Base-by-base conservation (phyloP, 2,797 vertebrate genomes). In the Sebastiscus albofasciatus region DNA sequence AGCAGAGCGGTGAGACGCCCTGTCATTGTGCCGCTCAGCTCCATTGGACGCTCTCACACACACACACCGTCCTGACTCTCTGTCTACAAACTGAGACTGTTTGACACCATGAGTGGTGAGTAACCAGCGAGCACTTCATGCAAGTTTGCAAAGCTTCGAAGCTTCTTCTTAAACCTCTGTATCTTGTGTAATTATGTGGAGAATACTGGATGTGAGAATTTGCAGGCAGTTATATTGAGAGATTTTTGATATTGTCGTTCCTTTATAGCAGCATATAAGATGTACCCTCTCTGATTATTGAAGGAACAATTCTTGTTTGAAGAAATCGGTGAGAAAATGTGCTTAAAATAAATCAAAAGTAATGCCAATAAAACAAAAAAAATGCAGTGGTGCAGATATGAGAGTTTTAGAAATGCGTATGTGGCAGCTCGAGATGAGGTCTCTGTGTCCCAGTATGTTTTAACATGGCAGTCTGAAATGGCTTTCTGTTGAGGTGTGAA, bases 81-180 rank as follows among this genome's bases (percentile, higher is more conserved):
- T 61, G 56, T 56, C 39, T 14, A 18, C 56, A 18, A 58, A 31
- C 42, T 72, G 39, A 49, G 77, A 84, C 67, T 22, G 77, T 79
- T 77, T 59, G 56, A 78, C 80, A 67, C 60, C 92, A 95, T 96
- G 95, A 95, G 94, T 74, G 94, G 94, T 95, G 92, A 95, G 95
- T 95, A 85, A 69, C 42, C 31, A 52, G 34, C 24, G 31, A 66
- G 27, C 24, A 10, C 24, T 11, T 72, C 7, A 14, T 11, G 52
- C 2, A 42, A 64, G 22, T 27, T 56, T 67, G 27, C 4, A 29
- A 12, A 73, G 61, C n/a, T 33, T 12, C 14, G 4, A 46, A 49
- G n/a, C 22, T 54, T 65, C 9, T 42, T 52, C 12, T 42, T 52
- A 9, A 33, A 8, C 16, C 10, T 74, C 6, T 77, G 2, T 59